Conservation (phyloP, 2,113 vertebrate species). For the Lepisosteus oculatus region DNA sequence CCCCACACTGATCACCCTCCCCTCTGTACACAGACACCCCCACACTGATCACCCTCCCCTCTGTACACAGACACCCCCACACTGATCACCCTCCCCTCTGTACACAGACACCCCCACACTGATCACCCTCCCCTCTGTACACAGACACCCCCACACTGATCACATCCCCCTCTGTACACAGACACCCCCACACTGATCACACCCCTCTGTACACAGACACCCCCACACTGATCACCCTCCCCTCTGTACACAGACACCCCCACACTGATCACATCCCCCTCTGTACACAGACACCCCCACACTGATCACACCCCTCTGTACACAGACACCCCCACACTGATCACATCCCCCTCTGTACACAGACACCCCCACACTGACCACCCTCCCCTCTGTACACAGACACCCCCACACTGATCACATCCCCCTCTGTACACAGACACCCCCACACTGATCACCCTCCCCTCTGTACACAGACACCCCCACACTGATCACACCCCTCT, state of each 20-base stretch:
- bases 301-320: not conserved
- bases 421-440: no score
- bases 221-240: not conserved
- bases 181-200: not conserved
- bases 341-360: not conserved
- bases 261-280: not conserved
- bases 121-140: not conserved
- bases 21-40: no score
- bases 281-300: no score
- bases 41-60: not conserved
- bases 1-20: not conserved
- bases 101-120: not conserved
- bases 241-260: no score
- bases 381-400: not conserved
- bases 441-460: not conserved
- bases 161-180: not conserved
- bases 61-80: no score
- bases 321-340: not conserved
- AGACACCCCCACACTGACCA: not conserved
- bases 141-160: not conserved
- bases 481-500: not conserved
- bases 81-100: not conserved
- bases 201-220: no score
- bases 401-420: not conserved
- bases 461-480: no score